Percentiles rank a stretch among this genome's conserved stretches.
Evolutionary conservation across 1,140 invertebrate species (phyloP).

Genomic region (Phenacoccus solenopsis): DNA sequence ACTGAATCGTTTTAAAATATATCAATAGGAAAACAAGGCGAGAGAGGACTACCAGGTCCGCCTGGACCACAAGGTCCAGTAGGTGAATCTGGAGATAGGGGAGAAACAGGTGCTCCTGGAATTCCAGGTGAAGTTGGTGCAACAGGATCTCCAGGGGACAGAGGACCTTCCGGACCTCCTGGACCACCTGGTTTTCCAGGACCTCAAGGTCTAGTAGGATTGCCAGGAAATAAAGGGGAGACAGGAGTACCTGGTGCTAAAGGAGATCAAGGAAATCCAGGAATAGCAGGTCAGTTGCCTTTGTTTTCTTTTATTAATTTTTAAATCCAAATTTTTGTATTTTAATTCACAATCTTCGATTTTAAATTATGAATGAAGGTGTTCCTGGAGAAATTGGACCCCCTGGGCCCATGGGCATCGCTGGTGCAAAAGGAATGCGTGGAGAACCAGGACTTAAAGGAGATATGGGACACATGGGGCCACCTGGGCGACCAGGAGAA

Average conservation of each 20-base stretch:
- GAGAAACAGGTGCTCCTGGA: slow-evolving; percentile 20
- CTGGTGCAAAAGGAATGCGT: slow-evolving; percentile 57
- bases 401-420: slow-evolving; percentile 45
- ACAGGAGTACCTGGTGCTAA: slow-evolving; percentile 46
- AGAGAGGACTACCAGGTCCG: slow-evolving; percentile 20
- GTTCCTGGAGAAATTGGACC: slow-evolving; percentile 43
- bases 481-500: slow-evolving; percentile 47
- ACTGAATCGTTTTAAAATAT: no score
- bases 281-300: slow-evolving; percentile 28
- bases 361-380: slow-evolving; percentile 29
- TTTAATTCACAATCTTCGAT: neutral
- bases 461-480: slow-evolving; percentile 55
- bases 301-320: no score
- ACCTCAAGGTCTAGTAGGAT: slow-evolving; percentile 36
- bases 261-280: slow-evolving; percentile 51
- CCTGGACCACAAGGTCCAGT: slow-evolving; percentile 19
- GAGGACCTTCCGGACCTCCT: slow-evolving; percentile 43
- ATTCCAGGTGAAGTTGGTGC: slow-evolving; percentile 20
- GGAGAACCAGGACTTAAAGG: slow-evolving; percentile 62
- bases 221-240: slow-evolving; percentile 18
- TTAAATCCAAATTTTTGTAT: neutral
- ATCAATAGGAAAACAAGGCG: slow-evolving; percentile 21
- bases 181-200: slow-evolving; percentile 59
- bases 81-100: slow-evolving; percentile 22
- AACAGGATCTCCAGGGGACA: slow-evolving; percentile 41